Conservation (phyloP, 2,888 invertebrate species). For the Hypomecis punctinalis region DNA sequence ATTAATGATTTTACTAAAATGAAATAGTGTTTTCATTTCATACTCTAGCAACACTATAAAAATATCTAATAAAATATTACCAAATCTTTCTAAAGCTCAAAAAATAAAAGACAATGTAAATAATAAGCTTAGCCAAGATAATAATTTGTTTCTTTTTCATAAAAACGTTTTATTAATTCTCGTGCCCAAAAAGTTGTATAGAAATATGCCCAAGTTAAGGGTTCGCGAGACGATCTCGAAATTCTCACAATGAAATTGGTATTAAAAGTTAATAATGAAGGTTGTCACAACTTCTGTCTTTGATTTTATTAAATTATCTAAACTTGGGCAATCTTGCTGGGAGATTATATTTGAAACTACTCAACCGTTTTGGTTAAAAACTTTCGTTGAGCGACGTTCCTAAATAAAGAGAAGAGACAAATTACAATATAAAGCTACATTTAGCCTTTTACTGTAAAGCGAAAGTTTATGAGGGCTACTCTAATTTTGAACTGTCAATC, state of each 20-base stretch:
- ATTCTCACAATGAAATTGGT: constrained; percentile 52
- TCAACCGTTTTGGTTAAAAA: constrained; percentile 28
- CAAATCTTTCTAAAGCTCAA: background rate
- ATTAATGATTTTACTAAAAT: constrained; percentile 3
- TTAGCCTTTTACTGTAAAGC: background rate
- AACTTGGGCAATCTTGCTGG: constrained; percentile 38
- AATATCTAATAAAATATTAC: background rate
- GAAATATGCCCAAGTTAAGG: constrained; percentile 47
- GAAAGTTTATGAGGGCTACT: background rate
- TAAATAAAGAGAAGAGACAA: constrained; percentile 15
- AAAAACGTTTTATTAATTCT: constrained; percentile 40
- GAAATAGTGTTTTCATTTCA: constrained; percentile 2
- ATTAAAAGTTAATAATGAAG: constrained; percentile 57
- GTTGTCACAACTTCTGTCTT: constrained; percentile 52
- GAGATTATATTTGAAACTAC: constrained; percentile 42
- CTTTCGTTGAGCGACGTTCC: constrained; percentile 19
- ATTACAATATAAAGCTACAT: constrained; percentile 1
- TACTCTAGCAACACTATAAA: background rate
- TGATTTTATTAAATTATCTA: constrained; percentile 49
- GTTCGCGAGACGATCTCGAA: constrained; percentile 43
- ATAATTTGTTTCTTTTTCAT: constrained; percentile 17
- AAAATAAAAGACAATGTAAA: background rate
- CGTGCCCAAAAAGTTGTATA: constrained; percentile 43
- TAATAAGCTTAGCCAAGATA: constrained; percentile 8
- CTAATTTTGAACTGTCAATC: background rate